Conservation (phyloP, 92 coral and sea anemone species). For the Epizoanthus scotinus region DNA sequence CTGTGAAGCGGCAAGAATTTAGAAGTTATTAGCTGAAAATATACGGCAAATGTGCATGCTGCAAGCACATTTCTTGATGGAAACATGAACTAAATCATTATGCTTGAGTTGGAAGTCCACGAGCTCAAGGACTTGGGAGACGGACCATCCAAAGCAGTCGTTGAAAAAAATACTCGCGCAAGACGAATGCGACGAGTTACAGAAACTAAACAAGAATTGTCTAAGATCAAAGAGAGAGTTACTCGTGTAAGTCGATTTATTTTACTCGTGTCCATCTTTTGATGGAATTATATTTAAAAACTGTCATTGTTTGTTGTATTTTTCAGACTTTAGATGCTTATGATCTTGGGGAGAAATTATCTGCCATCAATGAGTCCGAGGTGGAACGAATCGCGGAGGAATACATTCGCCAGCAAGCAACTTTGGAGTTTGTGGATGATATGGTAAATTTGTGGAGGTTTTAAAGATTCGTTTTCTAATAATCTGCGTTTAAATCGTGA, state of each 20-base stretch:
- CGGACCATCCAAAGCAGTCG: slow-evolving; percentile 87
- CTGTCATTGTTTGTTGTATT: background rate
- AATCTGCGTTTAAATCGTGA: background rate
- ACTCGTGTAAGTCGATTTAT: slow-evolving; percentile 60
- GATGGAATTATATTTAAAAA: background rate
- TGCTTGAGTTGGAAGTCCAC: slow-evolving; percentile 47
- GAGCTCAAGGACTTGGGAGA: slow-evolving; percentile 74
- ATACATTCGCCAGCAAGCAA: slow-evolving; percentile 87
- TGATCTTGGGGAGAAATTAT: slow-evolving; percentile 86
- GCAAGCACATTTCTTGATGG: background rate
- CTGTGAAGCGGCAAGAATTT: slow-evolving; percentile 6
- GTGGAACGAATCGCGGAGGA: slow-evolving; percentile 86
- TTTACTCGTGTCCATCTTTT: background rate
- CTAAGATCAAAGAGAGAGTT: slow-evolving; percentile 81
- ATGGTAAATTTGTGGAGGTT: slow-evolving; percentile 58
- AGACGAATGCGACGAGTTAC: slow-evolving; percentile 73
- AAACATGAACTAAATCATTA: background rate
- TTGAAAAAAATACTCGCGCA: slow-evolving; percentile 84
- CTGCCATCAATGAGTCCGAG: slow-evolving; percentile 64
- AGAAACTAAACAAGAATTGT: slow-evolving; percentile 89
- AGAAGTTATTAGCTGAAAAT: background rate
- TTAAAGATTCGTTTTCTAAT: background rate
- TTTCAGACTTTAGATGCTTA: slow-evolving; percentile 90
- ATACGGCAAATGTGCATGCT: background rate
- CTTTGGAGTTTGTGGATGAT: slow-evolving; percentile 93